phyloP scores from a whole-genome alignment of 2,888 invertebrate genomes.

The Euspilapteryx auroguttella region DNA sequence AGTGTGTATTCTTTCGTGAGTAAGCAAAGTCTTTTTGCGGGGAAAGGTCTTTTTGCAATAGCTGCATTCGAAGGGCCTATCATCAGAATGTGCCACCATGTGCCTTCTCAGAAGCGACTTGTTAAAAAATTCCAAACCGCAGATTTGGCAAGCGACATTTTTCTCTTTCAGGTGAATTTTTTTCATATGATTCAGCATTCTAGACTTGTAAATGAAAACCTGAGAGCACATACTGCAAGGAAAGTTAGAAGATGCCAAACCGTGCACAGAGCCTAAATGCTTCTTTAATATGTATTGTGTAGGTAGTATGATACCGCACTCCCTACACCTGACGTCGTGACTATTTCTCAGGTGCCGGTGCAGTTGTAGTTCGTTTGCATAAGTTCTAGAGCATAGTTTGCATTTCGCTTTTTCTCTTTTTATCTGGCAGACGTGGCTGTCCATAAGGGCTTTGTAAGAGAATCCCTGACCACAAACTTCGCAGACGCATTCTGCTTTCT shows the following conservation, averaged over 20 bases:
- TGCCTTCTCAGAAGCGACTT: slow-evolving; percentile 48
- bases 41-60: slow-evolving; percentile 63
- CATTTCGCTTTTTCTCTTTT: too few species aligned
- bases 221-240: slow-evolving; percentile 28
- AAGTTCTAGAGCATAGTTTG: too few species aligned
- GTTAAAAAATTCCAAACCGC: slow-evolving; percentile 44
- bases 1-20: slow-evolving; percentile 61
- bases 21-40: slow-evolving; percentile 61
- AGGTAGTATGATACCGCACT: too few species aligned
- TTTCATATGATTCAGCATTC: slow-evolving; percentile 62
- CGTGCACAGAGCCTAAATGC: slow-evolving; percentile 31
- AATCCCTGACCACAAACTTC: slow-evolving; percentile 35
- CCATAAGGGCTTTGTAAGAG: slow-evolving; percentile 20
- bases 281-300: slow-evolving; percentile 30
- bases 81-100: slow-evolving; percentile 55
- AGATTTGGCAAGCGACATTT: slow-evolving; percentile 44
- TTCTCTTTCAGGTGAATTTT: slow-evolving; percentile 55
- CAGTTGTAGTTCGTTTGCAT: too few species aligned
- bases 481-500: slow-evolving; percentile 18
- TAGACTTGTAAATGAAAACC: slow-evolving; percentile 23
- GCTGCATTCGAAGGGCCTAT: slow-evolving; percentile 58
- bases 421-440: slow-evolving; percentile 29
- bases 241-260: slow-evolving; percentile 25
- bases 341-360: too few species aligned
- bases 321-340: too few species aligned